phyloP scores from a whole-genome alignment of 2,888 invertebrate genomes.

The Drosophila affinis region DNA sequence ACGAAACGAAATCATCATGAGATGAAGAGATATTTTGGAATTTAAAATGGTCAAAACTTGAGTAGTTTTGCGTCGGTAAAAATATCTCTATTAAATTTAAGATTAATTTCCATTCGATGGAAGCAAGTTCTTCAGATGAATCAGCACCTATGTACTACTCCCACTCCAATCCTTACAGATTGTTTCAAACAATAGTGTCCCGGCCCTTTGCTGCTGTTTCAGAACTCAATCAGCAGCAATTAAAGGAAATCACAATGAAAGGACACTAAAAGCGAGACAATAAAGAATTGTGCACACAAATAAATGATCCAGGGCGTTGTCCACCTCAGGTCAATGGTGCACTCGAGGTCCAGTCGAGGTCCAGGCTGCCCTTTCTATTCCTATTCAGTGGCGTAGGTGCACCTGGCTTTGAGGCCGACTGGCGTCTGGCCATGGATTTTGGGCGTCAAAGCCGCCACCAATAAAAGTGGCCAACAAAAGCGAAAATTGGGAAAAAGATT shows the following conservation, averaged over 20 bases:
- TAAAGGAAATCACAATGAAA: conserved; percentile 61
- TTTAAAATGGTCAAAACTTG: no score
- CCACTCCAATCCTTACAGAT: conserved; percentile 2
- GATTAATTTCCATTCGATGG: not conserved
- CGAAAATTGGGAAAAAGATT: conserved; percentile 50
- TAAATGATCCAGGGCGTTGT: conserved; percentile 39
- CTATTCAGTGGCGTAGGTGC: conserved; percentile 49
- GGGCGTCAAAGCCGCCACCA: conserved; percentile 63
- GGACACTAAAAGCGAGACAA: conserved; percentile 54
- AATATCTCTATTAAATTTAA: not conserved
- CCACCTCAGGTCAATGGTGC: conserved; percentile 30
- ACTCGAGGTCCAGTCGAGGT: conserved; percentile 1
- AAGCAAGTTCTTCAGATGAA: not conserved
- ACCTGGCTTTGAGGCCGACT: conserved; percentile 42
- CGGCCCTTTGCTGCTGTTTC: conserved; percentile 8
- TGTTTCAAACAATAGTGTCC: conserved; percentile 18
- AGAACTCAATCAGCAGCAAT: conserved; percentile 71
- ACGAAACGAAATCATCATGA: not conserved
- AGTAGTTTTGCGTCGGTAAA: not conserved
- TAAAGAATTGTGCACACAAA: conserved; percentile 53
- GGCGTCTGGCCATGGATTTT: conserved; percentile 50
- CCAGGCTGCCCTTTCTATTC: not conserved
- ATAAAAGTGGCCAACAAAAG: conserved; percentile 71
- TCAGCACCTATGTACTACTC: not conserved
- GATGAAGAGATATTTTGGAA: no score